Percentiles rank a stretch among this genome's conserved stretches.
These are phyloP conservation scores for Strigops habroptila DNA, from an alignment of 2,113 vertebrate species.

Conservation along the genomic window DNA sequence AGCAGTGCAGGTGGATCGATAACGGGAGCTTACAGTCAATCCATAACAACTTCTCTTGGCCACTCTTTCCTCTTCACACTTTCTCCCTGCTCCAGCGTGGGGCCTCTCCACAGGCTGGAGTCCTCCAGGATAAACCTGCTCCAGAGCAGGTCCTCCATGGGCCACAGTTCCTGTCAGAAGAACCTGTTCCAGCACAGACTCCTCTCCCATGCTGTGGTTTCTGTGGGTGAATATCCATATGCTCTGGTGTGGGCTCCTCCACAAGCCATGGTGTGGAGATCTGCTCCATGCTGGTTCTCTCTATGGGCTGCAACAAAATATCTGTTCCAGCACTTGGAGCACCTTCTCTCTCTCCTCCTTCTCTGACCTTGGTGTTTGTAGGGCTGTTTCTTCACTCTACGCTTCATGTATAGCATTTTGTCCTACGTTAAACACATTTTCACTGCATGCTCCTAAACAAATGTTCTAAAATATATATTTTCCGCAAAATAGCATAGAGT, in stretches of 20 bases:
- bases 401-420: background rate
- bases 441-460: background rate
- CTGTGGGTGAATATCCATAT: background rate
- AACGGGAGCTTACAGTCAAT: background rate
- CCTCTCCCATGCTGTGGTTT: background rate
- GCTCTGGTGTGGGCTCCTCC: background rate
- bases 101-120: background rate
- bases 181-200: background rate
- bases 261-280: background rate
- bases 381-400: background rate
- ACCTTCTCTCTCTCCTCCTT: background rate
- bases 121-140: background rate
- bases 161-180: background rate
- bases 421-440: background rate
- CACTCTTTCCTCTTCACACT: background rate
- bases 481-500: background rate
- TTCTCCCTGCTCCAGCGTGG: background rate
- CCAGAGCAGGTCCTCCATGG: fast-evolving
- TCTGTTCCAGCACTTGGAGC: background rate
- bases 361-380: background rate
- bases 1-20: fast-evolving
- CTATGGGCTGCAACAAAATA: background rate
- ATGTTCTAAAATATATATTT: background rate
- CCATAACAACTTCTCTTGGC: background rate
- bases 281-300: background rate